Base-by-base conservation (phyloP, 2,888 invertebrate species). In the Steinernema scapterisci region DNA sequence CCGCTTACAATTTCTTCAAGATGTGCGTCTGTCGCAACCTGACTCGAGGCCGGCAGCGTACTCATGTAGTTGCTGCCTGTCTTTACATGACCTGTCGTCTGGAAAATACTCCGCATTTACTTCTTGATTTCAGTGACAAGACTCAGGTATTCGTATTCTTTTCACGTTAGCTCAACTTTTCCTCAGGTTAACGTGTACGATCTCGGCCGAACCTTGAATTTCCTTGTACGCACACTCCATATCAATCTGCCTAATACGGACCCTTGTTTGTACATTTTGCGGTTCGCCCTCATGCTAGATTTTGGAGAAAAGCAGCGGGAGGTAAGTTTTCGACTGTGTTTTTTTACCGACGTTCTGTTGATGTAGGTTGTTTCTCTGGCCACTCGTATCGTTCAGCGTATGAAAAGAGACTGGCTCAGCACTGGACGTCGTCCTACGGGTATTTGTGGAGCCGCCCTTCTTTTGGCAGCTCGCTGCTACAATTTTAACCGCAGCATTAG, bases 351-450 rank as follows among this genome's bases (percentile, higher is more conserved):
- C 6, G 13, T 25, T 54, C 6, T 71, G 2, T 44, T 31, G 46
- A 21, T 54, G 11, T 44, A 85, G 88, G 97, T 99, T 5, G 93
- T 94, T 74, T 94, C 93, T 91, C 95, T 97, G 1, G 97, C 97
- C 0, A 90, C 95, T 75, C 91, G 97, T 74, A 91, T 99, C 77
- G 95, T 97, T 25, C 93, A 95, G 89, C 91, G 99, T 83, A 99
- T 99, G 99, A 97, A 97, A 89, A 91, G 94, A 85, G 99, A 99
- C 89, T 97, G 95, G 88, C 93, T 99, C 88, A 95, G 96, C 88
- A 94, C 94, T 0, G 99, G 99, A 7, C 91, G 99, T 76, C 90
- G 97, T 82, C 97, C 99, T 0, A 95, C 97, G 0, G 99, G 97
- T 13, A 91, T 99, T 23, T 99, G 97, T 89, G 99, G 99, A 27